Evolutionary conservation across 2,797 vertebrate genomes (phyloP).

Genomic region (Spea hammondii): DNA sequence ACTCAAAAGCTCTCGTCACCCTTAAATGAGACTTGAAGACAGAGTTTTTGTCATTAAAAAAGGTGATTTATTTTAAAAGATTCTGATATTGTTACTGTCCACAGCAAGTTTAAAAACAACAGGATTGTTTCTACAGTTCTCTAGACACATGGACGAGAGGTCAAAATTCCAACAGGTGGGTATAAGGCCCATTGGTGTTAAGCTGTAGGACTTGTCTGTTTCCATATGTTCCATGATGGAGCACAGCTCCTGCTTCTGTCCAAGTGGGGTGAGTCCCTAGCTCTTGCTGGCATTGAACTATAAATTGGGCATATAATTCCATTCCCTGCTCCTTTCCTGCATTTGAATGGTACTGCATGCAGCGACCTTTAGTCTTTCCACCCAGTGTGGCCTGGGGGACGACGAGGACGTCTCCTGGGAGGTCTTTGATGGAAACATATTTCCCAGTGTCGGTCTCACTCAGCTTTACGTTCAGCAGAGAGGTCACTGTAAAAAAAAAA

Average conservation of each 20-base stretch:
- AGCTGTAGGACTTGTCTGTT: slow-evolving; percentile 89
- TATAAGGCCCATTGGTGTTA: slow-evolving; percentile 91
- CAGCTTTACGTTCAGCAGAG: slow-evolving; percentile 81
- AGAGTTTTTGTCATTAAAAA: too few relatives aligned
- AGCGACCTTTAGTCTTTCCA: slow-evolving; percentile 81
- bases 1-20: too few relatives aligned
- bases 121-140: too few relatives aligned
- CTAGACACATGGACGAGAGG: not conserved
- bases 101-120: too few relatives aligned
- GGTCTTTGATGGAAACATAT: slow-evolving; percentile 78
- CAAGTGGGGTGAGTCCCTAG: slow-evolving; percentile 68
- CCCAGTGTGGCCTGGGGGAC: slow-evolving; percentile 93
- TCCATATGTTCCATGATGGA: slow-evolving; percentile 87
- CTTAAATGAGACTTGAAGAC: too few relatives aligned
- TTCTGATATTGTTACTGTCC: too few relatives aligned
- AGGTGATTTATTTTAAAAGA: too few relatives aligned
- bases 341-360: slow-evolving; percentile 92
- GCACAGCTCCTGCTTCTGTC: slow-evolving; percentile 61
- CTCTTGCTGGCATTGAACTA: slow-evolving; percentile 78
- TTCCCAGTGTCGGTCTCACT: slow-evolving; percentile 81
- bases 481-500: slow-evolving; percentile 69
- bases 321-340: slow-evolving; percentile 83
- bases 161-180: slow-evolving; percentile 90
- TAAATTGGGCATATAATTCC: slow-evolving; percentile 80
- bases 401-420: slow-evolving; percentile 85